Percentiles rank a stretch among this genome's conserved stretches.
phyloP scores from a whole-genome alignment of 2,888 invertebrate species.

The Lasius fuliginosus region DNA sequence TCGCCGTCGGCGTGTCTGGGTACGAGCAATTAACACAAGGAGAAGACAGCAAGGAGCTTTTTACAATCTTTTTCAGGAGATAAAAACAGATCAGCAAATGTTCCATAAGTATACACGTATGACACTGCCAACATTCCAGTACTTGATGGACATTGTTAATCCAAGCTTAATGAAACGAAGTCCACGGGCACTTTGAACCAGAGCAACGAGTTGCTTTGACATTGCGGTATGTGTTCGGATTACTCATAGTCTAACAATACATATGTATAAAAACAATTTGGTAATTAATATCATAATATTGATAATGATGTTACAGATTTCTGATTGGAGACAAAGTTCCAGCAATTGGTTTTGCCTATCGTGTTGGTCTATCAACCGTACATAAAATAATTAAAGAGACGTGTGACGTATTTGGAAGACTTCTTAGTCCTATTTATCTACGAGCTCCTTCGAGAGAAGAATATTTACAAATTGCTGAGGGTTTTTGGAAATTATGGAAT shows the following conservation, averaged over 20 bases:
- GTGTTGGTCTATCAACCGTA: slow-evolving; percentile 15
- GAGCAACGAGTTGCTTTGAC: too few species aligned
- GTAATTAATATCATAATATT: slow-evolving; percentile 1
- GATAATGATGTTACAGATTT: slow-evolving; percentile 27
- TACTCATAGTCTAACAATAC: slow-evolving; percentile 13
- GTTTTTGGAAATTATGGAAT: slow-evolving; percentile 30
- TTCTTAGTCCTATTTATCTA: slow-evolving; percentile 8
- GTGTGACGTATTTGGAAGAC: slow-evolving; percentile 11
- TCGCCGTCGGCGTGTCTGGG: too few species aligned
- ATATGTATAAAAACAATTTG: slow-evolving; percentile 9
- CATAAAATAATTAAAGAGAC: slow-evolving; percentile 28
- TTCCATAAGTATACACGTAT: too few species aligned
- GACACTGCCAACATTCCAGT: too few species aligned
- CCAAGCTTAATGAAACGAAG: too few species aligned
- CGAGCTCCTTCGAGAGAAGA: slow-evolving; percentile 11
- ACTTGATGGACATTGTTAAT: too few species aligned
- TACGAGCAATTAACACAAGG: too few species aligned
- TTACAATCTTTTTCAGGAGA: too few species aligned
- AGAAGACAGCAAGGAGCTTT: too few species aligned
- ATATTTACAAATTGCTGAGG: slow-evolving; percentile 36
- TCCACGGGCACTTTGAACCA: too few species aligned
- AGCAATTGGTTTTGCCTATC: slow-evolving; percentile 23
- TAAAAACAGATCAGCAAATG: too few species aligned
- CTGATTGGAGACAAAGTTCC: slow-evolving; percentile 21
- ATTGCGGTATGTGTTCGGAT: too few species aligned